A percentile compares a stretch with the other conserved stretches of the same genome.
Evolutionary conservation across 1,140 invertebrate genomes (phyloP).

Genomic region (Drosophila ohnishii): DNA sequence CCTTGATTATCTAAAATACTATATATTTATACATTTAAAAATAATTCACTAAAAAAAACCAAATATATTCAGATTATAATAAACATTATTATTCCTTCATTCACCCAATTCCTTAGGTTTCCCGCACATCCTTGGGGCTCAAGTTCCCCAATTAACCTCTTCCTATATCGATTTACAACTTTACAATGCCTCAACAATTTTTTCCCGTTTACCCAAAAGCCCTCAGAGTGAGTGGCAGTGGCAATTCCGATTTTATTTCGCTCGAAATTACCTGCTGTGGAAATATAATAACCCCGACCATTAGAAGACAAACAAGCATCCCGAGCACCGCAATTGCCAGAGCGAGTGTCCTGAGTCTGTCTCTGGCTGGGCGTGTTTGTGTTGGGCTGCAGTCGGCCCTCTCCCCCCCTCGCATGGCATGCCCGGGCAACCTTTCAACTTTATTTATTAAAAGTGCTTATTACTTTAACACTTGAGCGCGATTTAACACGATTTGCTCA

Average conservation of each 20-base stretch:
- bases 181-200: conserved; percentile 3
- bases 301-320: conserved; percentile 42
- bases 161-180: conserved; percentile 16
- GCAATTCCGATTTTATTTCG: conserved; percentile 23
- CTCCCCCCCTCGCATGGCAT: conserved; percentile 8
- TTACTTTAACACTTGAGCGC: conserved; percentile 81
- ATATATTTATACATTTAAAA: no score
- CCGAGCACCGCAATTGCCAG: conserved; percentile 36
- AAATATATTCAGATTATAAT: background rate
- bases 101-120: background rate
- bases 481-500: conserved; percentile 80
- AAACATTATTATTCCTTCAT: background rate
- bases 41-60: background rate
- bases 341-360: conserved; percentile 12
- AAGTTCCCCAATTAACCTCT: conserved; percentile 8
- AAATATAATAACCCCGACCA: conserved; percentile 40
- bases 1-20: background rate
- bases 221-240: background rate
- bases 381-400: conserved; percentile 23
- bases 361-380: conserved; percentile 28
- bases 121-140: background rate
- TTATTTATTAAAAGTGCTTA: conserved; percentile 82
- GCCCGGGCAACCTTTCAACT: conserved; percentile 56
- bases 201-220: conserved; percentile 3
- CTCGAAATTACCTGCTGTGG: conserved; percentile 33